phyloP scores from a whole-genome alignment of 1,140 invertebrate species.

The Pachyrhynchus sulphureomaculatus region DNA sequence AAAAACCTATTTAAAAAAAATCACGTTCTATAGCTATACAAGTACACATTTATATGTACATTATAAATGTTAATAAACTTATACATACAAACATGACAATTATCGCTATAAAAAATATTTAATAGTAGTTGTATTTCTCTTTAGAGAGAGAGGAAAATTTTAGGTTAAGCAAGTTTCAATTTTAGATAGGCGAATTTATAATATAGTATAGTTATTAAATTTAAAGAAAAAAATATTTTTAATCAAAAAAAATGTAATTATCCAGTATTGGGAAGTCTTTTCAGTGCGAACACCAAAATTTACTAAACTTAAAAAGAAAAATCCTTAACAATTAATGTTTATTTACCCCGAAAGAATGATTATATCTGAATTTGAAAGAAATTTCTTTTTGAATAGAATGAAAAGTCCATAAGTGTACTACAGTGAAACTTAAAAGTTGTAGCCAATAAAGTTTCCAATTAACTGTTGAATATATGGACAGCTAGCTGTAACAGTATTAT shows the following conservation, averaged over 20 bases:
- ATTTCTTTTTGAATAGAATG: no score
- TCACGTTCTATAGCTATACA: conserved; percentile 26
- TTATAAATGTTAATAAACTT: conserved; percentile 41
- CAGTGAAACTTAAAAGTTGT: no score
- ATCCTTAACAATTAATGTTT: no score
- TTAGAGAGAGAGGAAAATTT: conserved; percentile 11
- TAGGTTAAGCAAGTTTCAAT: conserved; percentile 19
- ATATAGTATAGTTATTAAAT: conserved; percentile 4
- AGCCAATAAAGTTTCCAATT: no score
- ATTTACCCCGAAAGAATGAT: no score
- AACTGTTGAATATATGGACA: no score
- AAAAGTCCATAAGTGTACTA: no score
- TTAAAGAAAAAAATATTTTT: not conserved
- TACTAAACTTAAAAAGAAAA: not conserved
- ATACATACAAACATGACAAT: conserved; percentile 32
- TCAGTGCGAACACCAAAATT: not conserved
- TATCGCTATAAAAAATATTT: conserved; percentile 17
- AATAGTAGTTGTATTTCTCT: conserved; percentile 2
- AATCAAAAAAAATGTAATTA: not conserved
- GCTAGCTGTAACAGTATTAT: no score
- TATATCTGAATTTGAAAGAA: no score
- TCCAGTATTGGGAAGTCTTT: not conserved
- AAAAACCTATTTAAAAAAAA: conserved; percentile 30
- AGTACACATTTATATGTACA: conserved; percentile 35
- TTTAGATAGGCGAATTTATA: conserved; percentile 28